phyloP scores from a whole-genome alignment of 37 sponge, comb jelly and placozoan species.

The Agelas oroides region DNA sequence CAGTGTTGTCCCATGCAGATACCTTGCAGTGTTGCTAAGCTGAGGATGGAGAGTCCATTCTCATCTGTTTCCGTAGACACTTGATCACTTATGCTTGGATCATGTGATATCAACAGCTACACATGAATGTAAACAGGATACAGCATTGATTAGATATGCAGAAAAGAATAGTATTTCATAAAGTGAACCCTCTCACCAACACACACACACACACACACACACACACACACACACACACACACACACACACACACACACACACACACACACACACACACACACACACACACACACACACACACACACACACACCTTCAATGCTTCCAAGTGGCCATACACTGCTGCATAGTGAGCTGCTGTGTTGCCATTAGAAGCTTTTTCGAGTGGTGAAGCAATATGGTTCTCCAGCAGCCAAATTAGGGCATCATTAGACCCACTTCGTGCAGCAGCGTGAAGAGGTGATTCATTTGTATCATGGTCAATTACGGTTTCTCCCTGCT shows the following conservation, averaged over 20 bases:
- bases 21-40: slow-evolving; percentile 79
- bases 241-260: too few species aligned
- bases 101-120: slow-evolving; percentile 42
- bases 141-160: background rate
- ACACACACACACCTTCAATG: slow-evolving; percentile 52
- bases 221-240: background rate
- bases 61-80: slow-evolving; percentile 55
- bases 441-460: slow-evolving; percentile 76
- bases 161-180: too few species aligned
- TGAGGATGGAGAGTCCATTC: slow-evolving; percentile 63
- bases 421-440: slow-evolving; percentile 39
- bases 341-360: slow-evolving; percentile 89
- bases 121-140: background rate
- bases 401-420: slow-evolving; percentile 60
- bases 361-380: slow-evolving; percentile 62
- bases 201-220: background rate
- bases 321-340: slow-evolving; percentile 63
- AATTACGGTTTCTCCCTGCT: slow-evolving; percentile 30
- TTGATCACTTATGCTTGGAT: slow-evolving; percentile 14
- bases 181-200: background rate
- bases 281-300: too few species aligned
- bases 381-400: background rate
- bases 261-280: too few species aligned
- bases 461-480: slow-evolving; percentile 55
- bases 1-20: too few species aligned